Base-by-base conservation (phyloP, 1,140 invertebrate genomes). In the Heliconius melpomene region DNA sequence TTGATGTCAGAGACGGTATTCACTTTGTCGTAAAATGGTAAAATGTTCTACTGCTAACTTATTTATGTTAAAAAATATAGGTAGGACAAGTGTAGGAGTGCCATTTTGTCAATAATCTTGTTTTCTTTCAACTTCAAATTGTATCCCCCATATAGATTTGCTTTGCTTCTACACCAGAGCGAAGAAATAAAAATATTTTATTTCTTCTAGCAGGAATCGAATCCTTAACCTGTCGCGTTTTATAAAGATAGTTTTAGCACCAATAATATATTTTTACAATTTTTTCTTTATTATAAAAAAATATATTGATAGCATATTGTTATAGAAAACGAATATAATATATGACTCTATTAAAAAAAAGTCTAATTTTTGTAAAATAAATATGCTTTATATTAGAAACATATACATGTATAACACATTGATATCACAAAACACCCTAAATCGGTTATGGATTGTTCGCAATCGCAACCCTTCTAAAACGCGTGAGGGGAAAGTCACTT, bases 1-100 rank as follows among this genome's bases (percentile, higher is more conserved):
- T 91, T 89, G 91, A 93, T 94, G 92, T 94, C 92, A 88, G 87
- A 89, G 89, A 89, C 90, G 88, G 90, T 92, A 85, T 89, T 92
- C 90, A 87, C 88, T 92, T 90, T 91, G 91, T 94, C 93, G 92
- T 94, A 92, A 94, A 93, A 89, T 79, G 83, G 86, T 85, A 86
- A 90, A 88, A 91, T 90, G 88, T 90, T 91, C 87, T 83, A 75
- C 80, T 85, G 85, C 81, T 87, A 86, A 83, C 80, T 85, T 87
- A 74, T 85, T 86, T 89, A 86, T 86, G 85, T 88, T 85, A 83
- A 80, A 87, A 86, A 87, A 86, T 72, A 66, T 72, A 80, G 75
- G 80, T 73, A 32, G 26, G 50, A 52, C 18, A 57, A 54, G 46
- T 29, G 7, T 40, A 74, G 71, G 72, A 66, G 60, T 66, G 60